phyloP scores from a whole-genome alignment of 2,113 vertebrate genomes.

The Andinoacara biseriatus region DNA sequence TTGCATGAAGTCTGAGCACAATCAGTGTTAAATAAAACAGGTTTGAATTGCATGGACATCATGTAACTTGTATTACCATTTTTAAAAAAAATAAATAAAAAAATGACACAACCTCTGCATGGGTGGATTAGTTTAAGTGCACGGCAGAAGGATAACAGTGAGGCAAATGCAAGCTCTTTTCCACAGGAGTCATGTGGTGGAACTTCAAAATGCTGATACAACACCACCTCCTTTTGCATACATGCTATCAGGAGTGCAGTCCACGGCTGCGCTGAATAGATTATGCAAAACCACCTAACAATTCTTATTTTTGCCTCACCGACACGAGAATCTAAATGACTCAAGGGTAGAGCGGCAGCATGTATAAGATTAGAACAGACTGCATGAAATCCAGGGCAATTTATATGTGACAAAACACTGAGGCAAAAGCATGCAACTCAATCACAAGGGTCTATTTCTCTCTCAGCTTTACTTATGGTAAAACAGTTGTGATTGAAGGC shows the following conservation, averaged over 20 bases:
- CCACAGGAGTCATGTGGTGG: slow-evolving; percentile 7
- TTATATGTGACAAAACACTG: slow-evolving; percentile 36
- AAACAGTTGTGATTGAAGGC: slow-evolving; percentile 34
- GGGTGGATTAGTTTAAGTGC: background rate
- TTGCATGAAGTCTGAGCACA: slow-evolving; percentile 38
- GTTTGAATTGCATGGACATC: slow-evolving; percentile 28
- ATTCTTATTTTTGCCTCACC: slow-evolving; percentile 62
- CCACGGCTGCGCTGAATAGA: slow-evolving; percentile 58
- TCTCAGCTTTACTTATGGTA: slow-evolving; percentile 34
- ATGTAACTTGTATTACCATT: background rate
- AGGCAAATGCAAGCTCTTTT: slow-evolving; percentile 11
- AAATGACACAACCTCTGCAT: background rate
- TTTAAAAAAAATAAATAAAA: background rate
- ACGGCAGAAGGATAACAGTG: background rate
- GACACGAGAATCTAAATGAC: slow-evolving; percentile 38
- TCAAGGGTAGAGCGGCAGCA: slow-evolving; percentile 43
- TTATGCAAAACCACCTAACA: slow-evolving; percentile 69
- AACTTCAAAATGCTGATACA: slow-evolving; percentile 55
- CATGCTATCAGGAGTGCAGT: slow-evolving; percentile 37
- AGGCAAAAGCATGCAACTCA: slow-evolving; percentile 43
- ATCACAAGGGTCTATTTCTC: slow-evolving; percentile 31
- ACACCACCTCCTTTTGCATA: slow-evolving; percentile 24
- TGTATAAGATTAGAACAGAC: slow-evolving; percentile 47
- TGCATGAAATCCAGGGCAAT: slow-evolving; percentile 37
- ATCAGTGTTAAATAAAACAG: background rate